phyloP scores from a whole-genome alignment of 92 coral and sea anemone species.

The Phenganax marumi region DNA sequence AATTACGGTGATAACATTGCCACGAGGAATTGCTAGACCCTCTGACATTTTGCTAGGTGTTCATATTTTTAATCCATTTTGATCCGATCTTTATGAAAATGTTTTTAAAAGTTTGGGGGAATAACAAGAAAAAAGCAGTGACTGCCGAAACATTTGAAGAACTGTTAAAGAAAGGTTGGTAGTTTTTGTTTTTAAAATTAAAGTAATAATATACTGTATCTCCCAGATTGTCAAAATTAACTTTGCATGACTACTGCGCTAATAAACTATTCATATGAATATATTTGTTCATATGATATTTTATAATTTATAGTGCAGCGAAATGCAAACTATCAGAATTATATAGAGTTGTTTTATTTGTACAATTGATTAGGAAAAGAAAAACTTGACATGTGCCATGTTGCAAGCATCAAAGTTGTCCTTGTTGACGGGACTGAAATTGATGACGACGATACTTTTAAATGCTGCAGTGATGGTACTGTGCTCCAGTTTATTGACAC shows the following conservation, averaged over 20 bases:
- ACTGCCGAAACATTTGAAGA: background rate
- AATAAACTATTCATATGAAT: background rate
- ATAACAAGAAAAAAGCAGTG: background rate
- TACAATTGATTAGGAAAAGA: background rate
- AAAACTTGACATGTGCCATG: background rate
- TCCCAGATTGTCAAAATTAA: too few relatives aligned
- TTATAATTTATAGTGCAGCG: background rate
- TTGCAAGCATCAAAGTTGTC: background rate
- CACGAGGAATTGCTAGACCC: too few relatives aligned
- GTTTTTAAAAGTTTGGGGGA: slow-evolving; percentile 4
- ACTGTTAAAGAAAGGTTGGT: background rate
- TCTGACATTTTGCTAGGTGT: too few relatives aligned
- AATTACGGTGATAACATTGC: too few relatives aligned
- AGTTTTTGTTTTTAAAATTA: slow-evolving; percentile 3
- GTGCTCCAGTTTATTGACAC: slow-evolving; percentile 4
- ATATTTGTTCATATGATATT: background rate
- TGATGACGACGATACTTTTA: slow-evolving; percentile 1
- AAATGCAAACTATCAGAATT: background rate
- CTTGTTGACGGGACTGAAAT: slow-evolving; percentile 3
- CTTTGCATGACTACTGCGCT: too few relatives aligned
- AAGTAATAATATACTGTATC: background rate
- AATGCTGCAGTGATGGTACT: background rate
- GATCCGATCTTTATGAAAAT: background rate
- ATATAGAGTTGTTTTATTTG: background rate
- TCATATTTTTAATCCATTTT: background rate